Base-by-base conservation (phyloP, 2,113 vertebrate genomes). In the Acrocephalus arundinaceus region DNA sequence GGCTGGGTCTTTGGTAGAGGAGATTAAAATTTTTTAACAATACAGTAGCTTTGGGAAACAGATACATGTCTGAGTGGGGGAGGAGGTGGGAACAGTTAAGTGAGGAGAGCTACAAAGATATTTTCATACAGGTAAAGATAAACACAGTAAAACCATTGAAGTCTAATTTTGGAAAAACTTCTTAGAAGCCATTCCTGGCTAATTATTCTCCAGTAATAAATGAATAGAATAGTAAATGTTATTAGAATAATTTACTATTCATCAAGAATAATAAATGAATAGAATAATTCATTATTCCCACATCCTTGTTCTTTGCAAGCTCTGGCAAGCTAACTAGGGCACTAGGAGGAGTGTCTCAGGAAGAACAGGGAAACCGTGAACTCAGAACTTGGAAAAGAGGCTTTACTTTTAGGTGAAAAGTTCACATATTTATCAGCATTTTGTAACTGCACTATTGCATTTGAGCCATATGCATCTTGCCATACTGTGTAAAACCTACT, bases 401-500 rank as follows among this genome's bases (percentile, higher is more conserved):
- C 57, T 96, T 95, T 94, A 81, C 91, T 95, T 97, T 95, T 95
- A 91, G 96, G 97, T 96, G 92, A 97, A 97, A 97, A 97, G 95
- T 96, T 96, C 96, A 97, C 49, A 17, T 94, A 91, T 96, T 94
- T 86, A 92, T 58, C 28, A 45, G 31, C 85, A 93, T 91, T 93
- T 92, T 88, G 79, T 86, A 95, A 92, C 92, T 81, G 51, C 52
- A 54, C 62, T 95, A 74, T 18, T 49, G 82, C 31, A n/a, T 91
- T 90, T 97, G 78, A 94, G 46, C 39, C 14, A 51, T 35, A 27
- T 31, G 70, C 55, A 48, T 90, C 91, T 95, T 86, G 84, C 46
- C 35, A 35, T 61, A 87, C 37, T 78, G 55, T 90, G 28, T 89
- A 97, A 96, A 96, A 94, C 33, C 22, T 80, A 45, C 45, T 76